These are phyloP conservation scores for Melanocharis versteri DNA, from an alignment of 2,113 vertebrate species.

Conservation along the genomic window DNA sequence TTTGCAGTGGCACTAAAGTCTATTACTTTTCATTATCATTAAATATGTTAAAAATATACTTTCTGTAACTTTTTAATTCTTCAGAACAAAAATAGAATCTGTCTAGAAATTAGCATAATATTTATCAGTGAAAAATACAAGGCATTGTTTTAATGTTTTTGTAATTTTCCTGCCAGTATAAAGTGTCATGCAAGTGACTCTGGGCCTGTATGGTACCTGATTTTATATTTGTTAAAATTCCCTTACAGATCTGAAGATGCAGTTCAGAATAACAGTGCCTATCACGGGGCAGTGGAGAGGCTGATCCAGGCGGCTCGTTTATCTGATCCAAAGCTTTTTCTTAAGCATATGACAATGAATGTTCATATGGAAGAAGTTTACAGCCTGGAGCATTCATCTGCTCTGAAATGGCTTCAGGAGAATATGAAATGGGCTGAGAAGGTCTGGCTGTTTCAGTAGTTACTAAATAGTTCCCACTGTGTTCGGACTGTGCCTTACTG, in stretches of 20 bases:
- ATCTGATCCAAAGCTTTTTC: slow-evolving; percentile 84
- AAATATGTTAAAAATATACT: neutral
- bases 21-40: neutral
- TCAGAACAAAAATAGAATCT: neutral
- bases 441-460: slow-evolving; percentile 78
- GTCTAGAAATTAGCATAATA: neutral
- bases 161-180: neutral
- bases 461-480: slow-evolving; percentile 42
- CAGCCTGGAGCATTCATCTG: slow-evolving; percentile 77
- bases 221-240: slow-evolving; percentile 39
- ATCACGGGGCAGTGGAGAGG: slow-evolving; percentile 79
- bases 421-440: slow-evolving; percentile 90
- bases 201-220: neutral
- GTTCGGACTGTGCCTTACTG: neutral
- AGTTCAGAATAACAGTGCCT: slow-evolving; percentile 69
- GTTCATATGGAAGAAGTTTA: slow-evolving; percentile 85
- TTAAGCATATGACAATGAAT: slow-evolving; percentile 82
- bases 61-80: neutral
- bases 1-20: neutral
- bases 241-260: slow-evolving; percentile 76
- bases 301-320: slow-evolving; percentile 80
- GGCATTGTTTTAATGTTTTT: neutral
- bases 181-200: neutral
- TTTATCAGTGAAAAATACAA: neutral
- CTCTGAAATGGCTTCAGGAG: slow-evolving; percentile 83